Evolutionary conservation across 1,140 invertebrate genomes (phyloP), one percentile per base, ranked within the genome.

Genomic region (Diorhabda carinulata): DNA sequence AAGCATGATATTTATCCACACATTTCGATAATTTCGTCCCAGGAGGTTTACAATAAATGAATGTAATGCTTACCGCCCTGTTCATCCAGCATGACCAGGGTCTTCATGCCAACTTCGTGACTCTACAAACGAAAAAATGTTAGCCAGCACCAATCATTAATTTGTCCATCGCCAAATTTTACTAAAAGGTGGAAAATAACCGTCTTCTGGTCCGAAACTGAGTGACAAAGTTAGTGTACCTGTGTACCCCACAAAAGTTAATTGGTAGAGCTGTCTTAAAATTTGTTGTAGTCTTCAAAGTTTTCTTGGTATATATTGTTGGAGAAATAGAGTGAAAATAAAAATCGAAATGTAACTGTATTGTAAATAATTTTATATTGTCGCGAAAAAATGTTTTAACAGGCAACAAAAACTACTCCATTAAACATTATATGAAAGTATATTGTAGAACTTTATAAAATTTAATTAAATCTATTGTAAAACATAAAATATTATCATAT

Each of bases 101-200:
- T 90, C 92, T 92, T 93, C 91, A 93, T 94, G 86, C 92, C 92
- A 84, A 93, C 91, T 88, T 94, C 92, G 87, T 94, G 91, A 88
- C 92, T 93, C 92, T 94, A 93, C 87, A 91, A 87, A 87, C 84
- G 77, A 80, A 72, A 81, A 72, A 77, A 77, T 78, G 69, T 74
- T 71, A 74, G 69, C 70, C 67, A 62, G 59, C 47, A 56, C 47
- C 43, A 64, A 64, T 56, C 5, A 43, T 40, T 58, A 52, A 57
- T 43, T 40, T 9, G 7, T 44, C 56, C 44, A 45, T 47, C 9
- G 43, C 9, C 62, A n/a, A 64, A 45, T 43, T 43, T 45, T 45
- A 47, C 8, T 64, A 43, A 25, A 61, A 52, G 47, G 47, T n/a
- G 47, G 47, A n/a, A 52, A 52, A 52, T 4, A 9, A 43, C n/a